Base-by-base conservation (phyloP, 2,113 vertebrate genomes). In the Pagrus major region DNA sequence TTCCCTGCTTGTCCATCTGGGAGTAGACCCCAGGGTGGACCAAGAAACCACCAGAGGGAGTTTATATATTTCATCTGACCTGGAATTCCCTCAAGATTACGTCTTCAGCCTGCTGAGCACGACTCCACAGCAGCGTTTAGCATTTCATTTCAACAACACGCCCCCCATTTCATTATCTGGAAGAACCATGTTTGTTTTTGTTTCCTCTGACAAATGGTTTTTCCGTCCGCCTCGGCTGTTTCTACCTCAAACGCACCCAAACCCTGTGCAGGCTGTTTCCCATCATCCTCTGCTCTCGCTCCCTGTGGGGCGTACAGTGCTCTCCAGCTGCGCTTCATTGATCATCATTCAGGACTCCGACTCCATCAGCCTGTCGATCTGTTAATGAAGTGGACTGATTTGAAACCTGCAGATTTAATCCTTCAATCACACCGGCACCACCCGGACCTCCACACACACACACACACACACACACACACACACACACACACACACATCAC, bases 251-350 rank as follows among this genome's bases (percentile, higher is more conserved):
- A 16, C 10, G 14, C n/a, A 39, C 35, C 35, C 65, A 5, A n/a
- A 25, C 49, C 31, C 49, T 14, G 4, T 27, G n/a, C 20, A 33
- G 68, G 0, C 25, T 6, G 33, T 71, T 74, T 78, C 84, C 69
- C 74, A 78, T 81, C 74, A 60, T 21, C n/a, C 69, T 44, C 51
- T 70, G 83, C 83, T 70, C 15, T n/a, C 16, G 25, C 23, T 35
- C 47, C 1, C 15, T 1, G 31, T 10, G n/a, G 6, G n/a, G 9
- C 1, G 12, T 31, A 4, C 64, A 20, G 27, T 4, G 6, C 76
- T 70, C 4, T 21, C 29, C 0, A n/a, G 15, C 12, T 6, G 7
- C 4, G 9, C 42, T 29, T 46, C 46, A 74, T 71, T 66, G 76
- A 80, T 76, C 71, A 64, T 75, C 78, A 15, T 12, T 2, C 37